These are phyloP conservation scores for Oscheius myriophilus DNA, from an alignment of 2,888 invertebrate genomes.

Conservation along the genomic window DNA sequence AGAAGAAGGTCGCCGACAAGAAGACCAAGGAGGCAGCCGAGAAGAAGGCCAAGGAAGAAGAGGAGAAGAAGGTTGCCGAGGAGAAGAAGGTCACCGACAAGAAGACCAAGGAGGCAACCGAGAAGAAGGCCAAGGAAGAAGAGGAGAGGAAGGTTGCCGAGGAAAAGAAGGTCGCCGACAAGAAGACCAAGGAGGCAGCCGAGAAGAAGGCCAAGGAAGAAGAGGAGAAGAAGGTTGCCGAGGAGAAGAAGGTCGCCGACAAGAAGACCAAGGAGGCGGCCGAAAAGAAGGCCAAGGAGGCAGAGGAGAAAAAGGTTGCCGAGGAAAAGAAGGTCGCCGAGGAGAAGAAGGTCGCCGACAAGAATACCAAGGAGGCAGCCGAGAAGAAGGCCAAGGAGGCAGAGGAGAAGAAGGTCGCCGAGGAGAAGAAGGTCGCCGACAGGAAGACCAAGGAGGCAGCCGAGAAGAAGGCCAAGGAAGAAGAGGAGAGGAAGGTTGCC, in stretches of 20 bases:
- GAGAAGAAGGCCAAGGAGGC: constrained; percentile 31
- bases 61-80: background rate
- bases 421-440: background rate
- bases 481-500: background rate
- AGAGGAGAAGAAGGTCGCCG: constrained; percentile 29
- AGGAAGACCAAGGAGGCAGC: constrained; percentile 5
- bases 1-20: constrained; percentile 7
- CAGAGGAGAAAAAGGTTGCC: constrained; percentile 19
- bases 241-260: constrained; percentile 17
- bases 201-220: background rate
- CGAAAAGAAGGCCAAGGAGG: background rate
- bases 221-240: background rate
- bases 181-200: background rate
- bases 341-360: constrained; percentile 28
- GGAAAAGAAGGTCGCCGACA: background rate
- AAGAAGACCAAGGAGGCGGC: background rate
- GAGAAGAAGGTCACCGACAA: background rate
- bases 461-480: constrained; percentile 3
- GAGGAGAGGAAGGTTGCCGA: background rate
- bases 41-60: constrained; percentile 1
- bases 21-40: background rate
- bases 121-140: background rate
- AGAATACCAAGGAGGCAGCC: constrained; percentile 18
- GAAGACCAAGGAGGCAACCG: background rate
- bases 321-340: constrained; percentile 15